Evolutionary conservation across 2,797 vertebrate genomes (phyloP), one percentile per base, ranked within the genome.

Genomic region (Hypotaenidia okinawae): DNA sequence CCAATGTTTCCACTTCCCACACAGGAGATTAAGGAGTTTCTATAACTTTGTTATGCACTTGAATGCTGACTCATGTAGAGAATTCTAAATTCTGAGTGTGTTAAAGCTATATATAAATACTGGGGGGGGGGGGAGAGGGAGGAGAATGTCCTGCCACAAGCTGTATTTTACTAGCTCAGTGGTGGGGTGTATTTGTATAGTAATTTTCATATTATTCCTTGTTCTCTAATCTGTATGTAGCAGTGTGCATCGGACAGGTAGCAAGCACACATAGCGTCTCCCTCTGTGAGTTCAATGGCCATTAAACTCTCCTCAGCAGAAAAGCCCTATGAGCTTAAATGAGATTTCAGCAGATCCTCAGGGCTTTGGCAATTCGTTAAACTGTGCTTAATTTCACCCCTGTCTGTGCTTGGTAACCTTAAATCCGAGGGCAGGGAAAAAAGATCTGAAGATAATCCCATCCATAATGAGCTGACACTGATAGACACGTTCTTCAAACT

Each of bases 161-260:
- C 85, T 95, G 91, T 76, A 67, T 90, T 94, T 94, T 90, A 93
- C 90, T 88, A 91, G 67, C 61, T 15, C 63, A 86, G 77, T 32
- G 59, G 27, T n/a, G 35, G 87, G 59, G 30, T 78, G 10, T 52
- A 84, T 84, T 93, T 91, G 83, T n/a, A 22, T 67, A 86, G 66
- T 76, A 45, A 88, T 88, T 93, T 93, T 90, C 33, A 55, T 77
- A 47, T 83, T 88, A 35, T 75, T 84, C 10, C 89, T 73, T 73
- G 62, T 73, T n/a, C 37, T 92, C 93, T 84, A 91, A 89, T 75
- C 54, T 63, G 25, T 55, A 6, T 41, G 72, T 76, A 64, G 68
- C 72, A 55, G 37, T 59, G 52, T 62, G 30, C 62, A 55, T 55
- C n/a, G 75, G 57, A n/a, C 41, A 81, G 85, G 39, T 30, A 73